phyloP scores from a whole-genome alignment of 1,140 invertebrate genomes.

The Caenorhabditis tropicalis region DNA sequence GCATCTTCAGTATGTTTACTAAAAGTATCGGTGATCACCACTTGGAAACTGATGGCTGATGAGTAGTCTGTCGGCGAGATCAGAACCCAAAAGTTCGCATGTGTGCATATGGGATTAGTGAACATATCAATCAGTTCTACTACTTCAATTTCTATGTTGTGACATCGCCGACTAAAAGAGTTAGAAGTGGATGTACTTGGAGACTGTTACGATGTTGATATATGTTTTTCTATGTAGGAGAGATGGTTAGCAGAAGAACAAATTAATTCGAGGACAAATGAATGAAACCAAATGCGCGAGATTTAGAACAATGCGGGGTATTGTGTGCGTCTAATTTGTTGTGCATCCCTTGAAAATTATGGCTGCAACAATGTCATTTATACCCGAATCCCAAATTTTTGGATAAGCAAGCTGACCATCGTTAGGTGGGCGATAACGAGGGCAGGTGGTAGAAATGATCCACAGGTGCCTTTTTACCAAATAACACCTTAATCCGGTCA shows the following conservation, averaged over 20 bases:
- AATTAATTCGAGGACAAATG: slow-evolving; percentile 22
- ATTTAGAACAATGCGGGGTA: slow-evolving; percentile 32
- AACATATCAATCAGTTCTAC: slow-evolving; percentile 38
- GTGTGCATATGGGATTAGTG: slow-evolving; percentile 5
- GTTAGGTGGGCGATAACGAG: slow-evolving; percentile 24
- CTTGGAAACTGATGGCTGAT: slow-evolving; percentile 9
- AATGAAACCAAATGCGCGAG: slow-evolving; percentile 26
- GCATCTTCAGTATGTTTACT: slow-evolving; percentile 42
- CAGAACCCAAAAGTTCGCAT: neutral
- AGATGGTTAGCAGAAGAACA: neutral
- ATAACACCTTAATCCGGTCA: slow-evolving; percentile 24
- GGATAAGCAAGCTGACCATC: neutral
- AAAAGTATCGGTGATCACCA: slow-evolving; percentile 40
- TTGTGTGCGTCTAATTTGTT: slow-evolving; percentile 37
- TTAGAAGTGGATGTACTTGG: slow-evolving; percentile 19
- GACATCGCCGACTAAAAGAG: slow-evolving; percentile 32
- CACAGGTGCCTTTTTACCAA: slow-evolving; percentile 30
- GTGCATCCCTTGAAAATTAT: slow-evolving; percentile 31
- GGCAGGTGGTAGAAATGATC: slow-evolving; percentile 29
- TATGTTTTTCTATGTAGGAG: neutral
- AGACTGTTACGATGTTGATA: neutral
- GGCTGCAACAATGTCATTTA: slow-evolving; percentile 33
- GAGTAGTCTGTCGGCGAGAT: slow-evolving; percentile 30
- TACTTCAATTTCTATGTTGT: slow-evolving; percentile 33
- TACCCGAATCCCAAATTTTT: neutral